Conservation (phyloP, 1,140 invertebrate species). For the Drosophila pruinosa region DNA sequence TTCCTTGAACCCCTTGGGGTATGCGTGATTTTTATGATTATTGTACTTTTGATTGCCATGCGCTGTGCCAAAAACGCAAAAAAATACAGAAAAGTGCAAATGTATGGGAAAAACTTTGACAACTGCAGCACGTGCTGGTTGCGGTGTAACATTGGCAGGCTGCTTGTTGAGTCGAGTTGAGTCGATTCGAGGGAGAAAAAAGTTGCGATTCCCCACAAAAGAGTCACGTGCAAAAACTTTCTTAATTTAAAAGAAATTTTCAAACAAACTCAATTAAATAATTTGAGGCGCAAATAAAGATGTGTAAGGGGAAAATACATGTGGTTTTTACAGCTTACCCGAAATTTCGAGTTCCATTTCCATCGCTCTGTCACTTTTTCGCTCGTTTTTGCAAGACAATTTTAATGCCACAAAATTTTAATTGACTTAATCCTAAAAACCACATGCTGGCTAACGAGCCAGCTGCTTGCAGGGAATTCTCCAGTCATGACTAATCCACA, state of each 20-base stretch:
- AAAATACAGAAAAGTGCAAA: background rate
- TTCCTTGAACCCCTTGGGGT: conserved; percentile 7
- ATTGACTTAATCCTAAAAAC: conserved; percentile 75
- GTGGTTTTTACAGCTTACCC: conserved; percentile 39
- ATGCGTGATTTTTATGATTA: conserved; percentile 63
- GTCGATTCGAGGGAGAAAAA: conserved; percentile 25
- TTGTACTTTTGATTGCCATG: conserved; percentile 53
- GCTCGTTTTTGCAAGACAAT: conserved; percentile 52
- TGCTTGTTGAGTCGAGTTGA: background rate
- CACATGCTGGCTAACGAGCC: conserved; percentile 73
- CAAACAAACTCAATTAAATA: conserved; percentile 81
- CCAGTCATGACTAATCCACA: conserved; percentile 55
- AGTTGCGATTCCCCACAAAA: conserved; percentile 49
- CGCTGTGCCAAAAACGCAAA: conserved; percentile 12
- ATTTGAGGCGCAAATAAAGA: conserved; percentile 74
- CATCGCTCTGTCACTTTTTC: conserved; percentile 16
- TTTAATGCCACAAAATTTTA: conserved; percentile 77
- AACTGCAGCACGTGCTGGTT: conserved; percentile 63
- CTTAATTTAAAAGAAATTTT: conserved; percentile 81
- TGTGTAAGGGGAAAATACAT: conserved; percentile 42
- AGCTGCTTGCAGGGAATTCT: conserved; percentile 43
- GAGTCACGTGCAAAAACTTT: conserved; percentile 76
- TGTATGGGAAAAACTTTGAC: conserved; percentile 44
- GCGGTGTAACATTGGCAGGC: background rate
- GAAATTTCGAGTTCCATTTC: background rate